These are phyloP conservation scores for Belonocnema kinseyi DNA, from an alignment of 1,140 invertebrate species.

Conservation along the genomic window DNA sequence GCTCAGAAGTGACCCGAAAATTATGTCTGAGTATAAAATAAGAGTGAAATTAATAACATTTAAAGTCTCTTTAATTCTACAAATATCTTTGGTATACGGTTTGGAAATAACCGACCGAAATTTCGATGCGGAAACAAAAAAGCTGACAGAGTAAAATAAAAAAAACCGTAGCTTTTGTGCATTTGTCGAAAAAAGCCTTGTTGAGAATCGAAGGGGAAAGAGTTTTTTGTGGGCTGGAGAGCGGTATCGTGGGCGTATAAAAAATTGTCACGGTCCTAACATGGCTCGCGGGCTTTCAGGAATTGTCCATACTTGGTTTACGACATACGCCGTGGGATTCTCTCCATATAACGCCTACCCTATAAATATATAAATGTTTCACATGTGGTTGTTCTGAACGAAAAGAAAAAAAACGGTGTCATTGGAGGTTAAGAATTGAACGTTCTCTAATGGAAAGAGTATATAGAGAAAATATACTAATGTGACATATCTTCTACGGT, in stretches of 20 bases:
- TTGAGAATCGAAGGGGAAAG: background rate
- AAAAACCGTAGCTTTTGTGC: background rate
- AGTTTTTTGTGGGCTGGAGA: background rate
- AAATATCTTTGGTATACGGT: too few species aligned
- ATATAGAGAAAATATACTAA: too few species aligned
- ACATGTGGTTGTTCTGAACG: background rate
- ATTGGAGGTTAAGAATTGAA: too few species aligned
- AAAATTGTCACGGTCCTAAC: conserved; percentile 9
- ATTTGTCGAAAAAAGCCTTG: background rate
- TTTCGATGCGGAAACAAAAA: background rate
- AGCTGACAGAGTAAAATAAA: background rate
- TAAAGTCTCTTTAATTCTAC: too few species aligned
- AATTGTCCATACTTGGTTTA: conserved; percentile 9
- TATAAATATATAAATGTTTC: conserved; percentile 2
- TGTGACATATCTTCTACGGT: too few species aligned
- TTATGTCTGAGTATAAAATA: too few species aligned
- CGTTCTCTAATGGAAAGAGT: too few species aligned
- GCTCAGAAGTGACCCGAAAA: too few species aligned
- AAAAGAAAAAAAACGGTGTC: too few species aligned
- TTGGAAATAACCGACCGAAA: too few species aligned
- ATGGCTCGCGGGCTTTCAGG: background rate
- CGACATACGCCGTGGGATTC: background rate
- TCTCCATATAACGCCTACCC: background rate
- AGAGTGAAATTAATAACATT: too few species aligned
- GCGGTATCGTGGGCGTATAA: background rate